Conservation (phyloP, 2,797 vertebrate species). For the Coranthus polyacanthus region DNA sequence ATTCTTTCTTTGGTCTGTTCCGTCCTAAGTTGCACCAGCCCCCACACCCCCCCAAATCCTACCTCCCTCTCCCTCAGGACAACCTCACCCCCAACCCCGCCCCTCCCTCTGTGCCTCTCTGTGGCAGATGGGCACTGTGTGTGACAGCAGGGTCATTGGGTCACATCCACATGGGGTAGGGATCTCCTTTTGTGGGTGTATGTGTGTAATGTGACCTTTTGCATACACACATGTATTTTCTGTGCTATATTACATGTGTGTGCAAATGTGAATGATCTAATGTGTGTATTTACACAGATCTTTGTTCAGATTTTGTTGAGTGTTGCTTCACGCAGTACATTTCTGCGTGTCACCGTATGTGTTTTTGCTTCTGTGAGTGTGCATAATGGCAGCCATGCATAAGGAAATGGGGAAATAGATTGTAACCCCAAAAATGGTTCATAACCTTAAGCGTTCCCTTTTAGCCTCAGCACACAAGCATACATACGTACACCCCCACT, state of each 20-base stretch:
- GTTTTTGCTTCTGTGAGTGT: background rate
- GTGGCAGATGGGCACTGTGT: constrained; percentile 87
- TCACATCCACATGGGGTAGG: constrained; percentile 84
- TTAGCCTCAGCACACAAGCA: constrained; percentile 30
- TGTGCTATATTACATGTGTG: constrained; percentile 5
- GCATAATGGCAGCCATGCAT: constrained; percentile 7
- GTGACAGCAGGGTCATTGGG: constrained; percentile 86
- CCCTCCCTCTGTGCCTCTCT: constrained; percentile 75
- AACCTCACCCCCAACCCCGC: constrained; percentile 25
- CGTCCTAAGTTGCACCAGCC: constrained; percentile 26
- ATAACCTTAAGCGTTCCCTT: constrained; percentile 59
- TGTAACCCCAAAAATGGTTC: constrained; percentile 52
- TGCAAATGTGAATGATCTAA: constrained; percentile 49
- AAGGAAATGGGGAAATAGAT: constrained; percentile 47
- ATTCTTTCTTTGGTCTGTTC: constrained; percentile 60
- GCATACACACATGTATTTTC: constrained; percentile 17
- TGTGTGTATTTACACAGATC: background rate
- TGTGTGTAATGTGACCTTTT: constrained; percentile 41
- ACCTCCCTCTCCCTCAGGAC: constrained; percentile 19
- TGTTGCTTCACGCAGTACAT: background rate
- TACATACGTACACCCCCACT: constrained; percentile 25
- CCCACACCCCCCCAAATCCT: constrained; percentile 11
- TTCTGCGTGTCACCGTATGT: constrained; percentile 7
- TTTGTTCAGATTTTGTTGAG: background rate
- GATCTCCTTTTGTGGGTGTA: constrained; percentile 56